Evolutionary conservation across 2,113 vertebrate genomes (phyloP).

Genomic region (Vanacampus margaritifer): DNA sequence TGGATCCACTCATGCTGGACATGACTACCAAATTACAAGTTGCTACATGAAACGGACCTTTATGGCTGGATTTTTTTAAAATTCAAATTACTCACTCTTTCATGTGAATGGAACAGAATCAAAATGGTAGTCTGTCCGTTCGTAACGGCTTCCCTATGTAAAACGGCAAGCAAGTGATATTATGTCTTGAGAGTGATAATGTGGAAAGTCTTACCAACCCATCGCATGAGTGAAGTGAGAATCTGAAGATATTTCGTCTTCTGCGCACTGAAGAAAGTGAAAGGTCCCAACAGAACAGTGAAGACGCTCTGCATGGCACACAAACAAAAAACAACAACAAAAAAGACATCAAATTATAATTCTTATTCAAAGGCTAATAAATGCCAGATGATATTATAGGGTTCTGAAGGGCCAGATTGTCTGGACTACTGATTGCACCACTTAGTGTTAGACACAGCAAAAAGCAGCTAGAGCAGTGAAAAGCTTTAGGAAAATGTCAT

Average conservation of each 20-base stretch:
- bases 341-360: neutral
- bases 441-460: neutral
- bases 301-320: slow-evolving; percentile 77
- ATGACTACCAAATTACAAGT: no score
- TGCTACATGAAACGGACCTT: no score
- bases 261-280: slow-evolving; percentile 96
- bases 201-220: slow-evolving; percentile 85
- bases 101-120: neutral
- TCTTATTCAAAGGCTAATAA: neutral
- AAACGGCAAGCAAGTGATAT: neutral
- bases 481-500: neutral
- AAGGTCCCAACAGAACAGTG: slow-evolving; percentile 87
- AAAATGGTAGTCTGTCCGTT: neutral
- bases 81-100: neutral
- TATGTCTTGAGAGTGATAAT: neutral
- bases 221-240: slow-evolving; percentile 93
- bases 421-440: neutral
- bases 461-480: neutral
- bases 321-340: neutral
- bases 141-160: neutral
- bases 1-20: no score
- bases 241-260: slow-evolving; percentile 99
- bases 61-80: no score
- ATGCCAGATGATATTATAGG: no score
- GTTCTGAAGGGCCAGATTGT: neutral